Conservation (phyloP, 2,797 vertebrate genomes). For the Eleutherodactylus coqui region DNA sequence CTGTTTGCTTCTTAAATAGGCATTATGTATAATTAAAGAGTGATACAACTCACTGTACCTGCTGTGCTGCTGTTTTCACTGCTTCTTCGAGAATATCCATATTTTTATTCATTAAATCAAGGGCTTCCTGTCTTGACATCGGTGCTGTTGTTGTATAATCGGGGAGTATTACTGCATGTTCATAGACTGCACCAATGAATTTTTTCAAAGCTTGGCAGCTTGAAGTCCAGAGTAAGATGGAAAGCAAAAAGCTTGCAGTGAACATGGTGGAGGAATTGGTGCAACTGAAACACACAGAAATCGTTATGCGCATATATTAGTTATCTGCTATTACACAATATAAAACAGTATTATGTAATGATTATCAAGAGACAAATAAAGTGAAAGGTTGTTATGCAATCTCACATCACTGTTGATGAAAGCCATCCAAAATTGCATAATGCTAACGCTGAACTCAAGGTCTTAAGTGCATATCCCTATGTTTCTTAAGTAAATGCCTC, state of each 20-base stretch:
- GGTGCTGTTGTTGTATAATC: slow-evolving; percentile 51
- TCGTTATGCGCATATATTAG: not conserved
- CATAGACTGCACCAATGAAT: slow-evolving; percentile 58
- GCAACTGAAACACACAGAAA: not conserved
- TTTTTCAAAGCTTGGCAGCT: slow-evolving; percentile 49
- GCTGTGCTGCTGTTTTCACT: slow-evolving; percentile 63
- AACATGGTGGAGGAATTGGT: slow-evolving; percentile 30
- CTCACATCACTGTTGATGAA: too few relatives aligned
- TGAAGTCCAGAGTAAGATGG: not conserved
- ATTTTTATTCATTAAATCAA: slow-evolving; percentile 68
- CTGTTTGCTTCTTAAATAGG: not conserved
- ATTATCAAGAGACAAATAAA: too few relatives aligned
- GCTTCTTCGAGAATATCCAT: slow-evolving; percentile 67
- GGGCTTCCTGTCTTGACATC: slow-evolving; percentile 64
- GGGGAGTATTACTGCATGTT: slow-evolving; percentile 63
- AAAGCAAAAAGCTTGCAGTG: not conserved
- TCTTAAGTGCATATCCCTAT: too few relatives aligned
- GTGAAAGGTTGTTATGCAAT: too few relatives aligned
- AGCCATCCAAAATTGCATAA: too few relatives aligned
- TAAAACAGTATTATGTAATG: not conserved
- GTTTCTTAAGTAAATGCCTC: too few relatives aligned
- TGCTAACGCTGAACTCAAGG: too few relatives aligned
- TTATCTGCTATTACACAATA: not conserved
- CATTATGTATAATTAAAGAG: not conserved
- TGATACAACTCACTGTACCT: slow-evolving; percentile 57